Percentiles rank a stretch among this genome's conserved stretches.
These are phyloP conservation scores for Holothuria scabra DNA, from an alignment of 53 echinoderm and acorn worm genomes.

Conservation along the genomic window DNA sequence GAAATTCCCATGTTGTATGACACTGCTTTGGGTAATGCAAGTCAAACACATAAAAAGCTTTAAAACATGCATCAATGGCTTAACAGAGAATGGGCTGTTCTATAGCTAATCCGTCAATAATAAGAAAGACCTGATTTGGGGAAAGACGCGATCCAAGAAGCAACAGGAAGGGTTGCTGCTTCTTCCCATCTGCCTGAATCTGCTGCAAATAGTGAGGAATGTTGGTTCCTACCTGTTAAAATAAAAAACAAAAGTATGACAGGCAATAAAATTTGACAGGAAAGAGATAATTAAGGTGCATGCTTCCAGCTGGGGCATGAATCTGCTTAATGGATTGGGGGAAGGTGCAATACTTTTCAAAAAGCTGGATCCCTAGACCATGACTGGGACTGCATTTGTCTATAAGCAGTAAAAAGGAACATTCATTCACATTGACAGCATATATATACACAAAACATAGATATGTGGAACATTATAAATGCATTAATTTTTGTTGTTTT, in stretches of 20 bases:
- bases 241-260: not conserved
- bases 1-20: constrained; percentile 66
- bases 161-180: constrained; percentile 62
- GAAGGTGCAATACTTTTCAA: too few relatives aligned
- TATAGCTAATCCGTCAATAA: constrained; percentile 68
- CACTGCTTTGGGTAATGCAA: constrained; percentile 67
- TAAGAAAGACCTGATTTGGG: constrained; percentile 37
- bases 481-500: too few relatives aligned
- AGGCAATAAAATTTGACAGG: too few relatives aligned
- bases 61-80: constrained; percentile 66
- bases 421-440: too few relatives aligned
- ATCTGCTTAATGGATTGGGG: too few relatives aligned
- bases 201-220: constrained; percentile 40
- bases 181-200: constrained; percentile 29
- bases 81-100: constrained; percentile 48
- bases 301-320: too few relatives aligned
- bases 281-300: not conserved
- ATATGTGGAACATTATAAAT: too few relatives aligned
- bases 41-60: constrained; percentile 62
- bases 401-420: too few relatives aligned
- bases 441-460: too few relatives aligned
- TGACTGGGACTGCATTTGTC: too few relatives aligned
- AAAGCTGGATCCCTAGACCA: too few relatives aligned
- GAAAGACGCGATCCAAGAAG: constrained; percentile 43
- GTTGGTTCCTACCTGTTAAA: constrained; percentile 53